A percentile compares a stretch with the other conserved stretches of the same genome.
Conservation (phyloP, 2,113 vertebrate genomes). For the Caranx ignobilis region DNA sequence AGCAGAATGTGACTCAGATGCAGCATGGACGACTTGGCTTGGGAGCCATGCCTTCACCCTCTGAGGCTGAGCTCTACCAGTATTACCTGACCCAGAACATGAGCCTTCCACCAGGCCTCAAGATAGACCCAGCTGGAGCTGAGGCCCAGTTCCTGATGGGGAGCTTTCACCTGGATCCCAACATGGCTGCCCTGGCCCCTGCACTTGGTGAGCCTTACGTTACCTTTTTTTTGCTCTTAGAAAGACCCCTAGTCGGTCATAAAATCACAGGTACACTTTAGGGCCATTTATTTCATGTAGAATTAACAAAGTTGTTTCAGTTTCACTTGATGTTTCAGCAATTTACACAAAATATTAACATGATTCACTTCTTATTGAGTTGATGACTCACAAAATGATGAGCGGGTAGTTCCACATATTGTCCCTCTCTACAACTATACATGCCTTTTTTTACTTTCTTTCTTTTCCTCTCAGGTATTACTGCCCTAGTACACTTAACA, state of each 20-base stretch:
- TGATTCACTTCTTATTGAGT: neutral
- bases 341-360: neutral
- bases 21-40: conserved; percentile 93
- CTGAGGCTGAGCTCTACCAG: conserved; percentile 98
- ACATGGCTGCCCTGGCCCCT: conserved; percentile 91
- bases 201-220: conserved; percentile 90
- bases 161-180: conserved; percentile 94
- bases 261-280: conserved; percentile 8
- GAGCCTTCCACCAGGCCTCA: conserved; percentile 92
- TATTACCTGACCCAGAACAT: conserved; percentile 99
- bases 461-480: conserved; percentile 34
- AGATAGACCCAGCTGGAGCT: conserved; percentile 90
- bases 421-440: neutral
- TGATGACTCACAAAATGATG: conserved; percentile 16
- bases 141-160: conserved; percentile 95
- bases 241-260: neutral
- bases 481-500: conserved; percentile 50
- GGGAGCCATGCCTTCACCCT: conserved; percentile 92
- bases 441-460: neutral
- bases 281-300: neutral
- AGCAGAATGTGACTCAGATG: conserved; percentile 97
- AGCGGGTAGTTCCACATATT: neutral
- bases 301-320: neutral
- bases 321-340: neutral
- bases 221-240: neutral